Evolutionary conservation across 1,140 invertebrate species (phyloP), one percentile per base, ranked within the genome.

Genomic region (Tenebrio molitor): DNA sequence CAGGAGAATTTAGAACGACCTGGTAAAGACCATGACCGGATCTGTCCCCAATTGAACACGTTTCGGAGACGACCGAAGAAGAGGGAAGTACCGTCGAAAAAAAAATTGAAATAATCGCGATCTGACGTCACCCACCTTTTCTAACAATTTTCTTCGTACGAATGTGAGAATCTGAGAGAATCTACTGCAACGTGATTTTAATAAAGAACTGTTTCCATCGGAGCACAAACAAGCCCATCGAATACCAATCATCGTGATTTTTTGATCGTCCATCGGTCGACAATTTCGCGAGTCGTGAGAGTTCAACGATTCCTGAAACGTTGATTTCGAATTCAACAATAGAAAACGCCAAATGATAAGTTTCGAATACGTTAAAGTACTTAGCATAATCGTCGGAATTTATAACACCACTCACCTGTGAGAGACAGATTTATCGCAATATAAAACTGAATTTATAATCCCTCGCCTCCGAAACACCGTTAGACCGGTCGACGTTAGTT

Each of bases 381-480:
- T 39, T 39, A 39, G 36, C 36, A 39, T 39, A 39, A 39, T 39
- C 36, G n/a, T 2, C 36, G 12, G 36, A 39, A 39, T 39, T 39
- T 39, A 39, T 39, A 39, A 39, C 5, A 39, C 36, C 36, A 39
- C 36, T 39, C 36, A 39, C 36, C 36, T 39, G 36, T 12, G 36
- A 39, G 25, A 39, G 36, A 39, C 36, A 39, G 36, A 39, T 39
- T 39, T 39, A 39, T 39, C 36, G 36, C n/a, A 39, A 39, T 39
- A 39, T 39, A 39, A 39, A 39, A 39, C 36, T 39, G 36, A 39
- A 39, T 39, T 39, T 39, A 39, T 39, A 39, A 39, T 39, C 36
- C 36, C 12, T 39, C 36, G 2, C 12, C 36, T 7, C n/a, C n/a
- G 2, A 12, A 39, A 39, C 5, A 39, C 36, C 36, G 36, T 39